Percentiles rank a stretch among this genome's conserved stretches.
These are phyloP conservation scores for Dinomys branickii DNA, from an alignment of 2,113 vertebrate genomes.

Conservation along the genomic window DNA sequence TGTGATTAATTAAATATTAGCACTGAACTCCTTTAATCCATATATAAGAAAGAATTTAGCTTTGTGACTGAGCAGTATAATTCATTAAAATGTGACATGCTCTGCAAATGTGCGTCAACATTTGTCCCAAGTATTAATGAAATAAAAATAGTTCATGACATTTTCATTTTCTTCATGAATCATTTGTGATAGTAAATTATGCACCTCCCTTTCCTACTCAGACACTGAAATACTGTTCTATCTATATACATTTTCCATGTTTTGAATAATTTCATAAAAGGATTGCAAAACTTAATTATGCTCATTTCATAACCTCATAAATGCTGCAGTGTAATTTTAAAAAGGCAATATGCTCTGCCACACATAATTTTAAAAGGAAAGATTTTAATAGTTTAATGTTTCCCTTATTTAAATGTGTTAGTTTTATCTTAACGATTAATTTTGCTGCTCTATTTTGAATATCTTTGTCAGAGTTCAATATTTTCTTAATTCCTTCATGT, in stretches of 20 bases:
- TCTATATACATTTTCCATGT: neutral
- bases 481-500: neutral
- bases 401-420: neutral
- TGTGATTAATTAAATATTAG: constrained; percentile 58
- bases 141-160: constrained; percentile 10
- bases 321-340: neutral
- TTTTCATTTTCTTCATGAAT: constrained; percentile 64
- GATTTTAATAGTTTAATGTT: neutral
- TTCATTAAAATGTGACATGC: neutral
- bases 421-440: neutral
- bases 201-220: constrained; percentile 67
- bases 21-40: constrained; percentile 14
- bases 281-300: neutral
- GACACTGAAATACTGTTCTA: constrained; percentile 64
- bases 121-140: constrained; percentile 50
- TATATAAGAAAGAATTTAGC: constrained; percentile 30
- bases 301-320: neutral
- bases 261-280: neutral
- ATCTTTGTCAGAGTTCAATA: neutral
- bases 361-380: neutral
- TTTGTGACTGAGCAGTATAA: constrained; percentile 1
- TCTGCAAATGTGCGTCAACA: constrained; percentile 35
- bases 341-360: neutral
- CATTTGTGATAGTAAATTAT: constrained; percentile 66
- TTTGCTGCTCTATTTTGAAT: neutral